Base-by-base conservation (phyloP, 2,888 invertebrate genomes). In the Zygothrica quintamaculata region DNA sequence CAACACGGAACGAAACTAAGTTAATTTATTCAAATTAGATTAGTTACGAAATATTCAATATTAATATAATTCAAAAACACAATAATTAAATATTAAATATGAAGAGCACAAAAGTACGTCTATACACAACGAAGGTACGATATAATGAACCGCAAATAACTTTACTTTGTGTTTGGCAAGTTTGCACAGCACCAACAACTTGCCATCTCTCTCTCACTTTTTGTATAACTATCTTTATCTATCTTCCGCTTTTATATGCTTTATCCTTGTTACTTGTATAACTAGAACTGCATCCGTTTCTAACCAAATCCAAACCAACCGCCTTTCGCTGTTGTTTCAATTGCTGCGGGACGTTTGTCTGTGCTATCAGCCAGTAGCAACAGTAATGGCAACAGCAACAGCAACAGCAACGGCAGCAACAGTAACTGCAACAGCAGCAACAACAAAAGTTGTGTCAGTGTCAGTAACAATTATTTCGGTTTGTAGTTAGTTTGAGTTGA, bases 141-240 rank as follows among this genome's bases (percentile, higher is more conserved):
- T n/a, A n/a, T n/a, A 86, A 86, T 86, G 86, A 86, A 88, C 84
- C 87, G 84, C 88, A 86, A 86, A 88, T 86, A 88, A 84, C 73
- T 84, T 88, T 78, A 65, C 79, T 82, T 79, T 78, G 76, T 72
- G 67, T 58, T 29, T 68, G 64, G 44, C 65, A 59, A 65, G 62
- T 58, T 68, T 68, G 33, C 51, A 65, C 48, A 57, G 48, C 18
- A 31, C 18, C 18, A 2, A n/a, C n/a, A n/a, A n/a, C n/a, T n/a
- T n/a, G n/a, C n/a, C n/a, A n/a, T n/a, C n/a, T n/a, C n/a, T n/a
- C n/a, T n/a, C n/a, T n/a, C n/a, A n/a, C 8, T 26, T 8, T 26
- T 8, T 26, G 8, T 26, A 8, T 8, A 26, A 37, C 37, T 6
- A 9, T 37, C 15, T 15, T 11, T 33, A 39, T 25, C 16, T 31